phyloP scores from a whole-genome alignment of 2,797 vertebrate genomes.

The Centroberyx gerrardi region DNA sequence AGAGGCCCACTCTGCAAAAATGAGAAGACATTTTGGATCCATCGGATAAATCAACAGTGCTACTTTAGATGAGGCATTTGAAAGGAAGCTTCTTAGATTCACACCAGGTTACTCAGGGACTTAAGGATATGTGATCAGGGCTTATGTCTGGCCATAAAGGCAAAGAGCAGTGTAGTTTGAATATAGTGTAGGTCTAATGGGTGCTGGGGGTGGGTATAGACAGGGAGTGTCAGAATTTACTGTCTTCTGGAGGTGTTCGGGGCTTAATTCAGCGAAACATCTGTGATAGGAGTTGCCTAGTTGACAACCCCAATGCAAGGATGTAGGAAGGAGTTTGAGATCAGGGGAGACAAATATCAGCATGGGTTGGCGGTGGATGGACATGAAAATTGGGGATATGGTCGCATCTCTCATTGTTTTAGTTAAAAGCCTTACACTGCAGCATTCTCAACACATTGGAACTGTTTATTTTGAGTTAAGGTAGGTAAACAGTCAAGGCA shows the following conservation, averaged over 20 bases:
- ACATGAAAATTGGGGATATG: too few relatives aligned
- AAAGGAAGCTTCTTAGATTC: too few relatives aligned
- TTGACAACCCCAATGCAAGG: neutral
- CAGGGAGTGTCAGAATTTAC: constrained; percentile 1
- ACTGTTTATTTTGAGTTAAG: too few relatives aligned
- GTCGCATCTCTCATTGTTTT: too few relatives aligned
- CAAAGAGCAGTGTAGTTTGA: neutral
- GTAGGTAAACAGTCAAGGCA: too few relatives aligned
- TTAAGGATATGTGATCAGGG: too few relatives aligned
- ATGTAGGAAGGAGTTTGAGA: neutral
- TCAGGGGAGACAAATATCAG: too few relatives aligned
- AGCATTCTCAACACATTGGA: too few relatives aligned
- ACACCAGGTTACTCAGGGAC: too few relatives aligned
- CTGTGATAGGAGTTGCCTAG: neutral
- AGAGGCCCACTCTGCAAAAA: neutral
- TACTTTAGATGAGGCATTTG: too few relatives aligned
- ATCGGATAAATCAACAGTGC: neutral
- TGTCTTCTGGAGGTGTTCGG: neutral
- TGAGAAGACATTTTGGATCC: neutral
- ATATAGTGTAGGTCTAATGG: neutral
- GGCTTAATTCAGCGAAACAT: neutral
- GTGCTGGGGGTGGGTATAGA: neutral
- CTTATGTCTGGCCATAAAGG: neutral
- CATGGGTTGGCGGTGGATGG: too few relatives aligned
- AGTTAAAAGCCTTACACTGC: too few relatives aligned